A percentile compares a stretch with the other conserved stretches of the same genome.
Conservation (phyloP, 2,888 invertebrate species). For the Diaprepes abbreviatus region DNA sequence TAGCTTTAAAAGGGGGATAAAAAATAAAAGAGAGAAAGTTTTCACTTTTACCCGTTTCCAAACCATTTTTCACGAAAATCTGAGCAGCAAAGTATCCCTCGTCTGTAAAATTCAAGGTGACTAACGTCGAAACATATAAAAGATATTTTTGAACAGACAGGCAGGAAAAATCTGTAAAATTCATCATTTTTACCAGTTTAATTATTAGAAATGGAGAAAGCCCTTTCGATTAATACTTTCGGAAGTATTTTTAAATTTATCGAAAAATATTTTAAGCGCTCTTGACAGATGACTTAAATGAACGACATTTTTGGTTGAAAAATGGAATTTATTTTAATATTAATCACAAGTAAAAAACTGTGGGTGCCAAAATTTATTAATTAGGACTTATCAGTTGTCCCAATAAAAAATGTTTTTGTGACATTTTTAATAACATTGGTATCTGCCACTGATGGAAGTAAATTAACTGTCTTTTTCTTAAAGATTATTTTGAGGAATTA, state of each 20-base stretch:
- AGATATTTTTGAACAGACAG: slow-evolving; percentile 18
- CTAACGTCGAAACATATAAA: slow-evolving; percentile 25
- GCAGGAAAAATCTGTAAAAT: slow-evolving; percentile 7
- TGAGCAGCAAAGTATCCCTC: slow-evolving; percentile 22
- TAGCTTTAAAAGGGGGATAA: slow-evolving; percentile 28
- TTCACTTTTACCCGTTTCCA: slow-evolving; percentile 19
- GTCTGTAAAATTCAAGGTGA: slow-evolving; percentile 31
- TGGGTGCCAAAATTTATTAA: not conserved
- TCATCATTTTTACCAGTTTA: slow-evolving; percentile 9
- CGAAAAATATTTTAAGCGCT: not conserved
- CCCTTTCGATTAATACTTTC: slow-evolving; percentile 2
- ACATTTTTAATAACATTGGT: no score
- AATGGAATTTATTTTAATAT: slow-evolving; percentile 6
- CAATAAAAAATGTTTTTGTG: no score
- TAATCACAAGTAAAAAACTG: not conserved
- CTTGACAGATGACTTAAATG: slow-evolving; percentile 9
- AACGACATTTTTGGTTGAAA: not conserved
- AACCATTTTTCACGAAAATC: slow-evolving; percentile 29
- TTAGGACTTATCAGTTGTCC: no score
- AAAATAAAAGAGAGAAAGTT: slow-evolving; percentile 26
- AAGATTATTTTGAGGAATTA: no score
- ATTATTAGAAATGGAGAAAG: slow-evolving; percentile 5
- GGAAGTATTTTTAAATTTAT: not conserved
- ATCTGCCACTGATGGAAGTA: no score
- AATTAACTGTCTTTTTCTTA: no score